phyloP scores from a whole-genome alignment of 2,888 invertebrate genomes.

The Drosophila glabriapex region DNA sequence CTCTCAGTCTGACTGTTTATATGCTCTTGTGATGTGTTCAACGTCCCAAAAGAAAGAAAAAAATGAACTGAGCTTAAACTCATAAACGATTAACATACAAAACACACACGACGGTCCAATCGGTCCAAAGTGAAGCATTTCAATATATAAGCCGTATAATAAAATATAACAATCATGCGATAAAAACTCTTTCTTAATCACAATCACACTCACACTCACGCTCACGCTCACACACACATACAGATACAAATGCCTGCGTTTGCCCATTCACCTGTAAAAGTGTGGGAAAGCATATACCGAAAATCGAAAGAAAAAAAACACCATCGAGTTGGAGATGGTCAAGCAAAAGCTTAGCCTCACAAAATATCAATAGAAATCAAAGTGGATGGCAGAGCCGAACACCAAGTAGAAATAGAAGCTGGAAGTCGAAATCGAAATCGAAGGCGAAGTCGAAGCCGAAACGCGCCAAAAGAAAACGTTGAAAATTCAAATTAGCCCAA shows the following conservation, averaged over 20 bases:
- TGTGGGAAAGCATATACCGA: slow-evolving; percentile 80
- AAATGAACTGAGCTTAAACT: slow-evolving; percentile 71
- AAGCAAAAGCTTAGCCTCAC: slow-evolving; percentile 60
- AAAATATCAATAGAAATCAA: slow-evolving; percentile 74
- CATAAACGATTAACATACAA: slow-evolving; percentile 82
- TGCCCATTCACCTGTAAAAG: slow-evolving; percentile 82
- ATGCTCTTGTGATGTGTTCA: slow-evolving; percentile 12
- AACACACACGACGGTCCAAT: slow-evolving; percentile 75
- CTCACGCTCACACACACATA: background rate
- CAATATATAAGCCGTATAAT: slow-evolving; percentile 79
- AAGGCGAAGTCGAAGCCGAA: slow-evolving; percentile 37
- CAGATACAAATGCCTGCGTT: slow-evolving; percentile 18
- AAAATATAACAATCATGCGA: slow-evolving; percentile 82
- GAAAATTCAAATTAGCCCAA: slow-evolving; percentile 84
- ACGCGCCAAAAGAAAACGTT: slow-evolving; percentile 80
- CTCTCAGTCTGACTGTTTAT: slow-evolving; percentile 35
- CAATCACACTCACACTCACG: slow-evolving; percentile 36
- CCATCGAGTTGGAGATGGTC: slow-evolving; percentile 61
- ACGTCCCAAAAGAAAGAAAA: slow-evolving; percentile 21
- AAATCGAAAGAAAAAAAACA: slow-evolving; percentile 43
- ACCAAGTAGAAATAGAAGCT: slow-evolving; percentile 48
- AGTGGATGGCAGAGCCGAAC: slow-evolving; percentile 56
- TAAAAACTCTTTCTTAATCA: slow-evolving; percentile 79
- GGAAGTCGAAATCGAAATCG: slow-evolving; percentile 16
- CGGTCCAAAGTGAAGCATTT: slow-evolving; percentile 72